Conservation (phyloP, 1,140 invertebrate genomes). For the Dinothrombium tinctorium region DNA sequence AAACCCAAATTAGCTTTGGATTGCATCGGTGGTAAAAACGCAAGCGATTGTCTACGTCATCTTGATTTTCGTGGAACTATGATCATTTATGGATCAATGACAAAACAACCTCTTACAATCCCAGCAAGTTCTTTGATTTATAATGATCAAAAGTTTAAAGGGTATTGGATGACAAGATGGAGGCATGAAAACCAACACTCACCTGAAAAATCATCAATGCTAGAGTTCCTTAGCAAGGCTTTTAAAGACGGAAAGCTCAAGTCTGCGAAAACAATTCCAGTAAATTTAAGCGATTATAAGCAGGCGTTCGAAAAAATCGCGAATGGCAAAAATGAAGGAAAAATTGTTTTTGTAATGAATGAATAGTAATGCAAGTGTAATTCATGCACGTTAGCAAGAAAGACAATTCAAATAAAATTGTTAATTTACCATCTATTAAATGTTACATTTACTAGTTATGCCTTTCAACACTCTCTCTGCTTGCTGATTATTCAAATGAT, state of each 20-base stretch:
- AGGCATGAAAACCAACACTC: constrained; percentile 25
- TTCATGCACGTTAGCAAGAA: too few species aligned
- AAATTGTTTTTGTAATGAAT: too few species aligned
- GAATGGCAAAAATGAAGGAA: too few species aligned
- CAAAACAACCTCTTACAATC: constrained; percentile 57
- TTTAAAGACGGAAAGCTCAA: too few species aligned
- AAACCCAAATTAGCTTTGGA: constrained; percentile 68
- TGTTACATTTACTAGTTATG: too few species aligned
- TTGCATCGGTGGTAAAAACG: constrained; percentile 77
- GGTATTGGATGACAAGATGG: constrained; percentile 94
- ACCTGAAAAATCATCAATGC: too few species aligned
- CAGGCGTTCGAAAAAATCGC: neutral
- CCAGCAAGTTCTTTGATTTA: constrained; percentile 61
- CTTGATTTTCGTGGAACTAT: constrained; percentile 38
- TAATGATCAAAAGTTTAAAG: constrained; percentile 45
- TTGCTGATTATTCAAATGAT: too few species aligned
- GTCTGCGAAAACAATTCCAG: neutral
- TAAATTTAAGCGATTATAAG: neutral
- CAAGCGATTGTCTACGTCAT: constrained; percentile 48
- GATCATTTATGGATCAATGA: constrained; percentile 96
- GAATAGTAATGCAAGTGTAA: too few species aligned
- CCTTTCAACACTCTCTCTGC: too few species aligned
- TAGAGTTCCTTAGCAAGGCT: too few species aligned
- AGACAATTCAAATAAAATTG: too few species aligned
- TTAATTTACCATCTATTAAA: too few species aligned